Base-by-base conservation (phyloP, 2,888 invertebrate species). In the Tiliacea citrago region DNA sequence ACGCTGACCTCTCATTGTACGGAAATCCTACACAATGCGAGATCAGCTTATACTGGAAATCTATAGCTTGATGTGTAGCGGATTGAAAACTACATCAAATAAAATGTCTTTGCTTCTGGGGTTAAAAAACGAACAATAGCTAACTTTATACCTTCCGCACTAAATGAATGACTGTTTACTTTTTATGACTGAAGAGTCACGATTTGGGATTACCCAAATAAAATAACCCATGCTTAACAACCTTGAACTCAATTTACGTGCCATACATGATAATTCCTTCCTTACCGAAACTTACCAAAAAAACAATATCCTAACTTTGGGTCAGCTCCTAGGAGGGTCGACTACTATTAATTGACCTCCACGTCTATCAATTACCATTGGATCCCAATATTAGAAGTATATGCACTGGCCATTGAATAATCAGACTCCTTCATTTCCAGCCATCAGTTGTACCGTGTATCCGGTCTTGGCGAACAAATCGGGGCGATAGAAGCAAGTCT, bases 391-490 rank as follows among this genome's bases (percentile, higher is more conserved):
- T 47, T n/a, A 21, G 8, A 16, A 45, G 1, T n/a, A 1, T 42
- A 62, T 13, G 42, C 12, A 29, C 39, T 21, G 5, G 16, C 12
- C 35, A 66, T 47, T 0, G n/a, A 61, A 65, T 49, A 16, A 61
- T 47, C 16, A 61, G 51, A 71, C 58, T 62, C 57, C n/a, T 47
- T 35, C 2, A 60, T 75, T 89, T 89, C 9, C 81, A 95, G 96
- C 13, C 96, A 96, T 81, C 93, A 94, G 68, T 75, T 95, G 1
- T 95, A 93, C 79, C 93, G 93, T 16, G 91, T 96, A 3, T 86
- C 92, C 47, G 95, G 95, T 47, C 79, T 91, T 18, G 77, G 90
- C 5, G 87, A 91, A 78, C 90, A 93, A 70, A 88, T 96, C 53
- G 81, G 75, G 5, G 71, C 84, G 7, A 80, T 96, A 65, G 94